Conservation (phyloP, 2,888 invertebrate genomes). For the Agonopterix alstromeriana region DNA sequence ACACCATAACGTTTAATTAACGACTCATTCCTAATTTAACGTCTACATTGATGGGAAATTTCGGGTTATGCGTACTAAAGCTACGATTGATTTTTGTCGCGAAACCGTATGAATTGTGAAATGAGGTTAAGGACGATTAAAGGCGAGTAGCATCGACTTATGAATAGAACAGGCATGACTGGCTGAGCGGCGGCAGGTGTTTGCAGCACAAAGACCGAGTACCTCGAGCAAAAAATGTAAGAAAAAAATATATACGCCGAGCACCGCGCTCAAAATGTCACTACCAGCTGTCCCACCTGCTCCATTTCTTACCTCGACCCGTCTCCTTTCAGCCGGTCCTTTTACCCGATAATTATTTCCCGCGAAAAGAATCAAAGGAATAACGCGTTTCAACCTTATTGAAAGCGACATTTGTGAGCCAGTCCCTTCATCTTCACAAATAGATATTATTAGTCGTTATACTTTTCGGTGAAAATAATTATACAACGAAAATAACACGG, state of each 20-base stretch:
- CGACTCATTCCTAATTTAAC: slow-evolving; percentile 6
- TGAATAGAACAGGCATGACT: slow-evolving; percentile 36
- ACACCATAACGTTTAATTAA: slow-evolving; percentile 6
- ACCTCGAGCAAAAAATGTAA: slow-evolving; percentile 41
- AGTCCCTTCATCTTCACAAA: too few relatives aligned
- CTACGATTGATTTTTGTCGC: slow-evolving; percentile 12
- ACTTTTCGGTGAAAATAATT: not conserved
- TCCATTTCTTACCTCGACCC: slow-evolving; percentile 25
- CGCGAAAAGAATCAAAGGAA: slow-evolving; percentile 6
- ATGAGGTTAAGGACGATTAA: slow-evolving; percentile 30
- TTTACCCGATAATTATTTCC: slow-evolving; percentile 15
- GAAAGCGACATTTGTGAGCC: not conserved
- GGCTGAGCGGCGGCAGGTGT: slow-evolving; percentile 53
- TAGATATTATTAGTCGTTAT: too few relatives aligned
- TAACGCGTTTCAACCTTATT: not conserved
- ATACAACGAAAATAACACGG: slow-evolving; percentile 11
- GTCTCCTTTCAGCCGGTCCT: slow-evolving; percentile 16
- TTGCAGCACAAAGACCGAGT: slow-evolving; percentile 44
- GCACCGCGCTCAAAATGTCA: slow-evolving; percentile 52
- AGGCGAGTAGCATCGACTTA: slow-evolving; percentile 10
- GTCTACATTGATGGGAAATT: slow-evolving; percentile 2
- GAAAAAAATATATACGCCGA: slow-evolving; percentile 24
- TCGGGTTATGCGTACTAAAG: slow-evolving; percentile 8
- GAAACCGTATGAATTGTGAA: slow-evolving; percentile 15
- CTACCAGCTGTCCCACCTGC: slow-evolving; percentile 62